Conservation (phyloP, 2,113 vertebrate genomes). For the Nerophis lumbriciformis region DNA sequence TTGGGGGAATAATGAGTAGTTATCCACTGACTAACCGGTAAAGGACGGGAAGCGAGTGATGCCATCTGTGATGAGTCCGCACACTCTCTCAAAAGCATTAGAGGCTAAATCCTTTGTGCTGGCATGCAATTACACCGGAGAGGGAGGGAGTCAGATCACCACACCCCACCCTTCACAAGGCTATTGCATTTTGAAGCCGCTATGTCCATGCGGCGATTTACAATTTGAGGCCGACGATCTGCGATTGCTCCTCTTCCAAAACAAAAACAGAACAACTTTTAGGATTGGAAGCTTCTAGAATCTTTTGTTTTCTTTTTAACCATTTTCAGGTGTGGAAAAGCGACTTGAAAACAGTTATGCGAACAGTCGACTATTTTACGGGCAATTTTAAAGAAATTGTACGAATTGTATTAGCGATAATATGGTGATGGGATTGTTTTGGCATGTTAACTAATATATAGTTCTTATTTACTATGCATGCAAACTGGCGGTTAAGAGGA, state of each 20-base stretch:
- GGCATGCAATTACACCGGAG: conserved; percentile 65
- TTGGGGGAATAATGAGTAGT: conserved; percentile 30
- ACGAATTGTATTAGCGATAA: no score
- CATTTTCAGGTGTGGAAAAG: no score
- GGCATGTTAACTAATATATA: no score
- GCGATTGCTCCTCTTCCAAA: conserved; percentile 7
- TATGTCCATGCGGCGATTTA: conserved; percentile 59
- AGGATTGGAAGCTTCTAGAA: no score
- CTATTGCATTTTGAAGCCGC: conserved; percentile 62
- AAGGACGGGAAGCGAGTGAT: conserved; percentile 34
- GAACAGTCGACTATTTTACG: no score
- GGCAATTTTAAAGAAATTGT: no score
- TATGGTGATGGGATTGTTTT: no score
- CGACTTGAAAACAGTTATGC: no score
- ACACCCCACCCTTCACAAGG: conserved; percentile 48
- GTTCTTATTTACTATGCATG: no score
- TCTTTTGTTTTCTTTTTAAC: no score
- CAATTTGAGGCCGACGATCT: conserved; percentile 56
- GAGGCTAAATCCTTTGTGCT: conserved; percentile 69
- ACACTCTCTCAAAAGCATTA: conserved; percentile 58
- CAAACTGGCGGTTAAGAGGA: no score
- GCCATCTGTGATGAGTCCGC: conserved; percentile 63
- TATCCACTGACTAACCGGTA: conserved; percentile 53
- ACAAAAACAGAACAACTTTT: background rate
- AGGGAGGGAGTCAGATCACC: conserved; percentile 44